phyloP scores from a whole-genome alignment of 1,140 invertebrate genomes.

The Phthorimaea operculella region DNA sequence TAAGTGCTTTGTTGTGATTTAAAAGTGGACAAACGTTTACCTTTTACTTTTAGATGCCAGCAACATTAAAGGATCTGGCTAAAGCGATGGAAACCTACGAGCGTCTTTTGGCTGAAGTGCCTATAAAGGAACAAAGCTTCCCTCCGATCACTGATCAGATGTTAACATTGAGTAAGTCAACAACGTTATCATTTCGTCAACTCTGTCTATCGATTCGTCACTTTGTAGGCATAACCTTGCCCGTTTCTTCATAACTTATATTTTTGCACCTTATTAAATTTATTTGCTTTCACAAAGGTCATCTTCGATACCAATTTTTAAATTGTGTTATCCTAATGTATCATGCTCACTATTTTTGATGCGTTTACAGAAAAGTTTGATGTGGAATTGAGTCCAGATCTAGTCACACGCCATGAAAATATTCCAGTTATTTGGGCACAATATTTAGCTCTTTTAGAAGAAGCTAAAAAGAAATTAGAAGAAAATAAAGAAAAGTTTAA shows the following conservation, averaged over 20 bases:
- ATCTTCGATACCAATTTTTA: too few species aligned
- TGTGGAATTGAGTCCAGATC: conserved; percentile 69
- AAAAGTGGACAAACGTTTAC: too few species aligned
- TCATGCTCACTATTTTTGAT: too few species aligned
- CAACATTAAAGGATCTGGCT: conserved; percentile 71
- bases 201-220: too few species aligned
- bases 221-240: too few species aligned
- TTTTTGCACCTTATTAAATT: too few species aligned
- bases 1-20: too few species aligned
- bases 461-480: conserved; percentile 74
- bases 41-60: conserved; percentile 60
- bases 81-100: conserved; percentile 73
- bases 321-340: too few species aligned
- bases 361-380: conserved; percentile 75
- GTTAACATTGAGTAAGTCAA: conserved; percentile 72
- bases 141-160: conserved; percentile 78
- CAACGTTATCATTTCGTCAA: too few species aligned
- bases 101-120: conserved; percentile 71
- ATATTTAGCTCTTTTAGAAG: conserved; percentile 73
- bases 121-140: conserved; percentile 74
- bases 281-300: too few species aligned
- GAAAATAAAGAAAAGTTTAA: conserved; percentile 80
- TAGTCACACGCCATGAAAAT: conserved; percentile 70
- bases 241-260: too few species aligned
- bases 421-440: conserved; percentile 73